Percentiles rank a stretch among this genome's conserved stretches.
Evolutionary conservation across 2,888 invertebrate genomes (phyloP).

Genomic region (Calameuta filiformis): DNA sequence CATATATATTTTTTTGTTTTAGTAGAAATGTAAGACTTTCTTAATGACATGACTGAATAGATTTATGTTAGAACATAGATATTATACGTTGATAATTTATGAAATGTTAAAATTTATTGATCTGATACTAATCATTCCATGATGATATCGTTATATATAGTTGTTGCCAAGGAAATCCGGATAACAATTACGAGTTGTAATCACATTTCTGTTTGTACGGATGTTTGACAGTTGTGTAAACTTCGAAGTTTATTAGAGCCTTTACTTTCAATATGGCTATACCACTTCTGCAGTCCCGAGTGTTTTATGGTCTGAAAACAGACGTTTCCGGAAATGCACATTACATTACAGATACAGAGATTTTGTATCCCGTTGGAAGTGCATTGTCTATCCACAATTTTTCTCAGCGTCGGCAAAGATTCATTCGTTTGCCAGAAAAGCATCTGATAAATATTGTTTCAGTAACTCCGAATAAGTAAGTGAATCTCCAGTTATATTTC

Average conservation of each 20-base stretch:
- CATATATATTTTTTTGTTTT: background rate
- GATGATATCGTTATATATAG: background rate
- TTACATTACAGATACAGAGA: slow-evolving; percentile 78
- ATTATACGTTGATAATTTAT: background rate
- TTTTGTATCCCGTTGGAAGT: slow-evolving; percentile 84
- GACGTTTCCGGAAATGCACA: slow-evolving; percentile 78
- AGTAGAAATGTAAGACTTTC: background rate
- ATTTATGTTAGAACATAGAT: background rate
- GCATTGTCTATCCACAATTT: slow-evolving; percentile 81
- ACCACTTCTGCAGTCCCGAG: slow-evolving; percentile 71
- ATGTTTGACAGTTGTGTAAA: background rate
- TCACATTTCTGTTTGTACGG: background rate
- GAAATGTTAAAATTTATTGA: background rate
- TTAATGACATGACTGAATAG: background rate
- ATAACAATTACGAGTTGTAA: background rate
- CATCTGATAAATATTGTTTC: slow-evolving; percentile 74
- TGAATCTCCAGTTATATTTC: slow-evolving; percentile 9
- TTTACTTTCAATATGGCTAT: slow-evolving; percentile 48
- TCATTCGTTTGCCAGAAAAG: slow-evolving; percentile 77
- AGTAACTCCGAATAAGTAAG: slow-evolving; percentile 77
- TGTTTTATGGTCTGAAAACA: slow-evolving; percentile 75
- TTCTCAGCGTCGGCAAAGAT: slow-evolving; percentile 77
- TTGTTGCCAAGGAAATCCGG: background rate
- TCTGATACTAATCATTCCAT: background rate
- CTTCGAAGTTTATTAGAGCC: background rate